Evolutionary conservation across 2,888 invertebrate species (phyloP).

Genomic region (Altica lythri): DNA sequence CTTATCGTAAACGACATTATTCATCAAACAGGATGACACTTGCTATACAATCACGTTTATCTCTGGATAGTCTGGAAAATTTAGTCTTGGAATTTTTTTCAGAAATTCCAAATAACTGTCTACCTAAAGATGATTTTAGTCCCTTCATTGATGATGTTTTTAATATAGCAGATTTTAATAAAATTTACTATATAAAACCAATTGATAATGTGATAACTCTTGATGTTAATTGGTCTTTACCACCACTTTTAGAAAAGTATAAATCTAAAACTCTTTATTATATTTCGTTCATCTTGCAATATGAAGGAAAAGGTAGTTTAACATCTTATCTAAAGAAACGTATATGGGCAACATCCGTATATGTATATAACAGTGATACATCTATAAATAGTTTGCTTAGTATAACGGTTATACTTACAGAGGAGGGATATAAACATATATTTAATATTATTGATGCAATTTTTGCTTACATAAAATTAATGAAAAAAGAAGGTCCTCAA

Average conservation of each 20-base stretch:
- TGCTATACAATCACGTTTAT: slow-evolving; percentile 74
- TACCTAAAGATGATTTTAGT: slow-evolving; percentile 66
- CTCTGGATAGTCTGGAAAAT: slow-evolving; percentile 67
- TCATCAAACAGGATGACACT: slow-evolving; percentile 88
- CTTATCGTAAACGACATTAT: slow-evolving; percentile 78
- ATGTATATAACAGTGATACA: slow-evolving; percentile 64
- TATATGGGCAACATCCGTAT: slow-evolving; percentile 9
- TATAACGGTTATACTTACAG: slow-evolving; percentile 75
- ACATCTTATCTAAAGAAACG: slow-evolving; percentile 72
- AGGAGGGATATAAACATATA: slow-evolving; percentile 73
- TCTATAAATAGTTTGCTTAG: slow-evolving; percentile 78
- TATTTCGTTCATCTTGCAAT: slow-evolving; percentile 77
- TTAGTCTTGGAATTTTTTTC: slow-evolving; percentile 71
- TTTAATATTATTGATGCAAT: slow-evolving; percentile 75
- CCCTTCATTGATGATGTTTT: slow-evolving; percentile 62
- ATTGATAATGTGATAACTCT: slow-evolving; percentile 61
- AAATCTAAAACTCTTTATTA: slow-evolving; percentile 78
- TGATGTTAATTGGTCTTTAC: slow-evolving; percentile 60
- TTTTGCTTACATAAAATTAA: slow-evolving; percentile 78
- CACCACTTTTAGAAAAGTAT: slow-evolving; percentile 68
- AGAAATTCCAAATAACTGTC: slow-evolving; percentile 69
- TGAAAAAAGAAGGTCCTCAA: slow-evolving; percentile 69
- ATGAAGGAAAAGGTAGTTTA: slow-evolving; percentile 86
- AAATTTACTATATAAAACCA: slow-evolving; percentile 76
- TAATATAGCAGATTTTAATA: slow-evolving; percentile 66